These are phyloP conservation scores for Tenodera sinensis DNA, from an alignment of 2,888 invertebrate genomes.

Conservation along the genomic window DNA sequence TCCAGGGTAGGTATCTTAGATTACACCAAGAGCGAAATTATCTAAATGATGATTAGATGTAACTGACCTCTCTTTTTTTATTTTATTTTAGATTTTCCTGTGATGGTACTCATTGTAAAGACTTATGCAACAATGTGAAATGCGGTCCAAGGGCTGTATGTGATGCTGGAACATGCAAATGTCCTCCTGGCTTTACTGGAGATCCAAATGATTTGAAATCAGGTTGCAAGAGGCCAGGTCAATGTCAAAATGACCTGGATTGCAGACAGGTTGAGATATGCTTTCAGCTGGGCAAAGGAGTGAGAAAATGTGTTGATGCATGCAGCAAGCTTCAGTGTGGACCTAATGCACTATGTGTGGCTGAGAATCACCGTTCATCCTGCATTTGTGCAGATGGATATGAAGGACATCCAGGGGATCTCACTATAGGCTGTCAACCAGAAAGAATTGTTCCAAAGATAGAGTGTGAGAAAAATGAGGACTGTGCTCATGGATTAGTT, in stretches of 20 bases:
- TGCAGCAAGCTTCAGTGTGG: constrained; percentile 87
- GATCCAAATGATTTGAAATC: constrained; percentile 64
- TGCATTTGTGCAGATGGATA: constrained; percentile 83
- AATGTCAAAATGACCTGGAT: constrained; percentile 76
- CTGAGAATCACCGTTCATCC: constrained; percentile 77
- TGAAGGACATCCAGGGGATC: constrained; percentile 76
- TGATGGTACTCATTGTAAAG: constrained; percentile 67
- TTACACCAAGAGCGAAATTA: constrained; percentile 57
- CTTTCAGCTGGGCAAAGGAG: constrained; percentile 69
- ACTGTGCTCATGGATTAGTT: constrained; percentile 67
- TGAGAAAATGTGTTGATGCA: constrained; percentile 80
- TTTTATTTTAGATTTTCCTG: constrained; percentile 55
- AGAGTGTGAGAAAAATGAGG: constrained; percentile 64
- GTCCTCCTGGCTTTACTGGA: constrained; percentile 73
- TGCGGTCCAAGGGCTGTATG: constrained; percentile 83
- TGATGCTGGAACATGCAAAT: constrained; percentile 73
- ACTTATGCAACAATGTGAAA: constrained; percentile 68
- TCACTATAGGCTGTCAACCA: constrained; percentile 73
- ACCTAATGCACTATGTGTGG: constrained; percentile 82
- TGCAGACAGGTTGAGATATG: constrained; percentile 84
- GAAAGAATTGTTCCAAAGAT: constrained; percentile 56
- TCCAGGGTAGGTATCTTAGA: constrained; percentile 54
- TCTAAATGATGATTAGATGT: not conserved
- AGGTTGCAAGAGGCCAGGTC: constrained; percentile 71
- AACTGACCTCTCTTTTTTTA: not conserved